These are phyloP conservation scores for Vulpes vulpes DNA, from an alignment of 2,113 vertebrate genomes.

Conservation along the genomic window DNA sequence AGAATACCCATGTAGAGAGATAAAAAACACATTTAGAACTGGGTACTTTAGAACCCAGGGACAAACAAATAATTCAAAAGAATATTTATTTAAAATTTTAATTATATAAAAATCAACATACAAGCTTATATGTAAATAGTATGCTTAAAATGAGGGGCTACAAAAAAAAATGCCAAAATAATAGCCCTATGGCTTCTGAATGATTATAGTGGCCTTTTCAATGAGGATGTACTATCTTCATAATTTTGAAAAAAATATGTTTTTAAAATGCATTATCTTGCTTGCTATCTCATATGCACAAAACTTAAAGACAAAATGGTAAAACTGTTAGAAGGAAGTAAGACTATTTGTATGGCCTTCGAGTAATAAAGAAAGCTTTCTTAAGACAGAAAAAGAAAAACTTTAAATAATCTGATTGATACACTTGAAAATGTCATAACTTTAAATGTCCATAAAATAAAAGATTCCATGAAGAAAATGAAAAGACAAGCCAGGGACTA, in stretches of 20 bases:
- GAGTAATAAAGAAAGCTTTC: conserved; percentile 25
- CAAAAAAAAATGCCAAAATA: not conserved
- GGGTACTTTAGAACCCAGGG: not conserved
- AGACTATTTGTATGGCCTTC: not conserved
- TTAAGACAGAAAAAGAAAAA: not conserved
- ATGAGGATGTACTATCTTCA: not conserved
- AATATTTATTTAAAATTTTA: not conserved
- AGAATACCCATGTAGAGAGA: conserved; percentile 27
- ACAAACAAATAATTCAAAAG: not conserved
- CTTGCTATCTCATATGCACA: not conserved
- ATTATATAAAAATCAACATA: conserved; percentile 34
- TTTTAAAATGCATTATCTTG: not conserved
- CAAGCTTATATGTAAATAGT: not conserved
- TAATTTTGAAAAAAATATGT: conserved; percentile 31
- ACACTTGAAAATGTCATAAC: not conserved
- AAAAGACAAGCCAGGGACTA: not conserved
- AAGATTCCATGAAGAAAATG: conserved; percentile 1
- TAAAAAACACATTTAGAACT: not conserved
- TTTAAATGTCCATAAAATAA: conserved; percentile 10
- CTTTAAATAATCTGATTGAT: not conserved
- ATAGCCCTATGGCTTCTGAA: not conserved
- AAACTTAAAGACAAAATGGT: not conserved
- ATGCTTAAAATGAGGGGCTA: not conserved
- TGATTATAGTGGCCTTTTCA: not conserved
- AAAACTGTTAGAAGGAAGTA: conserved; percentile 46